A percentile compares a stretch with the other conserved stretches of the same genome.
Conservation (phyloP, 2,113 vertebrate species). For the Sinocyclocheilus rhinocerous region DNA sequence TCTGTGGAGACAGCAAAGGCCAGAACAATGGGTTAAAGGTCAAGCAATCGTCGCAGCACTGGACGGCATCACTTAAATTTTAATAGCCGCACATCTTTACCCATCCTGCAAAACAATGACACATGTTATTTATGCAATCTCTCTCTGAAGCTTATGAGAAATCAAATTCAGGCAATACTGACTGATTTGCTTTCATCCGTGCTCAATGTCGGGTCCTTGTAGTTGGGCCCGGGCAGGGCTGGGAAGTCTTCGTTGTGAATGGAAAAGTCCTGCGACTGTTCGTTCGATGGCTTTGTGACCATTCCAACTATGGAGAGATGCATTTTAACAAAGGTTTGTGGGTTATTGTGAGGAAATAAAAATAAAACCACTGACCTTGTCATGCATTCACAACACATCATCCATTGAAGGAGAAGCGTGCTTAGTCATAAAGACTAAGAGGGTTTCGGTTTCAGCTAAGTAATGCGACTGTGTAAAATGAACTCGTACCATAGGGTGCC, state of each 20-base stretch:
- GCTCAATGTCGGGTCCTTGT: constrained; percentile 96
- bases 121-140: constrained; percentile 6
- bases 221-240: constrained; percentile 97
- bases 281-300: constrained; percentile 98
- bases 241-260: constrained; percentile 99
- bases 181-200: constrained; percentile 98
- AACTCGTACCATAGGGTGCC: constrained; percentile 92
- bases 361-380: background rate
- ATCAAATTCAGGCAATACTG: constrained; percentile 68
- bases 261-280: constrained; percentile 99
- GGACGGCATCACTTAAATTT: too few relatives aligned
- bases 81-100: too few relatives aligned
- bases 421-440: constrained; percentile 5
- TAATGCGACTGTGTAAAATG: constrained; percentile 37
- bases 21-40: too few relatives aligned
- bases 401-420: background rate
- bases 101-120: background rate
- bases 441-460: constrained; percentile 8
- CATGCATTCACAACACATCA: constrained; percentile 17
- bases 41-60: too few relatives aligned
- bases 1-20: too few relatives aligned
- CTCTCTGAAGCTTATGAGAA: background rate
- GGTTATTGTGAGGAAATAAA: background rate
- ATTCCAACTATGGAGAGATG: constrained; percentile 86
- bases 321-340: background rate